phyloP scores from a whole-genome alignment of 2,797 vertebrate genomes.

The Tokudaia muenninki region DNA sequence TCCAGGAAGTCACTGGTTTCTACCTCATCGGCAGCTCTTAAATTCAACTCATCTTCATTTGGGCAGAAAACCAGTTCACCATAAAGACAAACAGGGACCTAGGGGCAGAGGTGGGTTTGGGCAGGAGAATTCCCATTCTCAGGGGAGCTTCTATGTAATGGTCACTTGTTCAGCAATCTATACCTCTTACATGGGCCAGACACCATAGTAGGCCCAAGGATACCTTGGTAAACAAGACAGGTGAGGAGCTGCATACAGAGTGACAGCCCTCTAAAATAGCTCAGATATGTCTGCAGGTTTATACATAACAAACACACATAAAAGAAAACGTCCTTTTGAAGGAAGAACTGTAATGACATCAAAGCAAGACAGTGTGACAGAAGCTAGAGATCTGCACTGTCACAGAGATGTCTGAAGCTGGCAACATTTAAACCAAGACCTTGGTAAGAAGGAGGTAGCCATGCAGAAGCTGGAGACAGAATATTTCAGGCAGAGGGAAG shows the following conservation, averaged over 20 bases:
- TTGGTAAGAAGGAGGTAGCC: not conserved
- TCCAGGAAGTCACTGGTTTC: not conserved
- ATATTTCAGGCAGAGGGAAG: not conserved
- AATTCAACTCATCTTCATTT: not conserved
- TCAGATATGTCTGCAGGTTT: not conserved
- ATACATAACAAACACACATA: not conserved
- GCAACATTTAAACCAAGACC: not conserved
- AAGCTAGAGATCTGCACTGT: not conserved
- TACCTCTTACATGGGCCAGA: not conserved
- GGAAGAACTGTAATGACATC: not conserved
- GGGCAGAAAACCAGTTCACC: not conserved
- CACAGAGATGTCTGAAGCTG: not conserved
- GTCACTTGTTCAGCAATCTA: not conserved
- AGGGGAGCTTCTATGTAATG: not conserved
- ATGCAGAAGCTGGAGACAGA: not conserved
- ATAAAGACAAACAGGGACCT: not conserved
- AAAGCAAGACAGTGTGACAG: not conserved
- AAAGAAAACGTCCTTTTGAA: not conserved
- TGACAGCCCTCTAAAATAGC: not conserved
- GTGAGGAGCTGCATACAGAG: not conserved
- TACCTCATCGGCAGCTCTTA: not conserved
- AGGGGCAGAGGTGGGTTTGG: not conserved
- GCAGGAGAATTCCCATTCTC: not conserved
- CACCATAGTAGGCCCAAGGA: not conserved
- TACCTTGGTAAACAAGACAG: not conserved